Base-by-base conservation (phyloP, 2,888 invertebrate genomes). In the Troides helena region DNA sequence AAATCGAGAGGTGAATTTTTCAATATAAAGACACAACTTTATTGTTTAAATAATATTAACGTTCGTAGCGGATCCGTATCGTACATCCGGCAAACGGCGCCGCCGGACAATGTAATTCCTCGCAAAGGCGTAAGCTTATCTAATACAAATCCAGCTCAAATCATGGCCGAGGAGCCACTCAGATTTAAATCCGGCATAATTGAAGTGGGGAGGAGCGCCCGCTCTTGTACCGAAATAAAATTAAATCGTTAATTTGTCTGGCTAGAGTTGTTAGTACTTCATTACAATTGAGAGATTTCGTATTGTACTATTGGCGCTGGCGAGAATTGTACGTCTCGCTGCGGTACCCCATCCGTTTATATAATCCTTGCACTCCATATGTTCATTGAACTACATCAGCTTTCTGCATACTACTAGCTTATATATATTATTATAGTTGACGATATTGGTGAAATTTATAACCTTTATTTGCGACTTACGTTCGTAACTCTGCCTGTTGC, bases 241-340 rank as follows among this genome's bases (percentile, higher is more conserved):
- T 78, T 77, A 77, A 75, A 76, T 75, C 74, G 71, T 74, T 74
- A 75, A 74, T 74, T 75, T 73, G 73, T 73, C 70, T 71, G 72
- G 62, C 65, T 72, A 68, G 65, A 70, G 68, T 71, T 69, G 70
- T 70, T 70, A 67, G 59, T 60, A 70, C 70, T 70, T 70, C 67
- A 70, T 67, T 70, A 67, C 72, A 72, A 74, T 75, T 72, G 74
- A 65, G 62, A 56, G 74, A 69, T 73, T 73, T 72, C 65, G 56
- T 59, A 65, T 72, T 63, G 66, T 43, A 64, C 62, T 62, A 63
- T 36, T 59, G 50, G 58, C 57, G 60, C 58, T 68, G 62, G 68
- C 50, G 59, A 23, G 60, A 58, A 60, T 64, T 61, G 25, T 60
- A 30, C 36, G 50, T 30, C 39, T 39, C 39, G 1, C 36, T 25